A percentile compares a stretch with the other conserved stretches of the same genome.
Conservation (phyloP, 2,888 invertebrate species). For the Agrotis puta region DNA sequence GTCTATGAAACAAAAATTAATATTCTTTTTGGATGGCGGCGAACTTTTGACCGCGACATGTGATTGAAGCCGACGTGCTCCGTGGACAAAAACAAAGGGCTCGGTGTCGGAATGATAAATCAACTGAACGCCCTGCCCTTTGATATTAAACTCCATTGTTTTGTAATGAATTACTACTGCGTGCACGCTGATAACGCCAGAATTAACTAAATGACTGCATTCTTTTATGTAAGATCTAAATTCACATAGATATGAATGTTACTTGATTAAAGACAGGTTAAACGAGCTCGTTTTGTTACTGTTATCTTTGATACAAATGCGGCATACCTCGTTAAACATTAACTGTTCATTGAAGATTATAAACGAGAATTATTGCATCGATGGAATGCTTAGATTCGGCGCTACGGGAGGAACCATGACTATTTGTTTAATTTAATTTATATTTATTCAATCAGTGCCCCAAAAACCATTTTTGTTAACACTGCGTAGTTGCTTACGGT, state of each 20-base stretch:
- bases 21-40: conserved; percentile 68
- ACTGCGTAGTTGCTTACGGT: too few species aligned
- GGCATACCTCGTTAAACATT: conserved; percentile 58
- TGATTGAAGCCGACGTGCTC: conserved; percentile 73
- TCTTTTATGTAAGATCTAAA: conserved; percentile 47
- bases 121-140: conserved; percentile 81
- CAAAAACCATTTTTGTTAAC: conserved; percentile 6
- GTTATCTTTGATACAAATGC: conserved; percentile 62
- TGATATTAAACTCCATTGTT: conserved; percentile 83
- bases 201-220: conserved; percentile 49
- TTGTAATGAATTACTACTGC: conserved; percentile 71
- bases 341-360: conserved; percentile 59
- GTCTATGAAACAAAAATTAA: conserved; percentile 66
- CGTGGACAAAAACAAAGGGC: conserved; percentile 79
- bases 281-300: conserved; percentile 60
- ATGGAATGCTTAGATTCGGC: conserved; percentile 53
- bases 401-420: conserved; percentile 28
- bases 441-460: neutral
- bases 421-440: conserved; percentile 31
- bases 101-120: conserved; percentile 81
- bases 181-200: conserved; percentile 52
- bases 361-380: conserved; percentile 58
- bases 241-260: conserved; percentile 55
- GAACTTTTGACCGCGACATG: conserved; percentile 78
- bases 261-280: conserved; percentile 60